Evolutionary conservation across 1,140 invertebrate species (phyloP).

Genomic region (Ephestia elutella): DNA sequence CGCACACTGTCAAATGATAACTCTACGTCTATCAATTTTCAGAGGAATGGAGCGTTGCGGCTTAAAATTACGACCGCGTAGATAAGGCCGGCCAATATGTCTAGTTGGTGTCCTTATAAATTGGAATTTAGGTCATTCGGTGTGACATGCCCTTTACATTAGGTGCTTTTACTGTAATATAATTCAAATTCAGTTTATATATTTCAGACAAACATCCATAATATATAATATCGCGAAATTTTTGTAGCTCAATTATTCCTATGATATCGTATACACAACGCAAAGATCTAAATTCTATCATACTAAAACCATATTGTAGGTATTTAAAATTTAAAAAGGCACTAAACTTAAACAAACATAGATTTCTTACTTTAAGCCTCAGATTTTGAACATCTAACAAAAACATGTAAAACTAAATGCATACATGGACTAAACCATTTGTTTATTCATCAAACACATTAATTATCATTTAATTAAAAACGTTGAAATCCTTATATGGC

Average conservation of each 20-base stretch:
- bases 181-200: too few relatives aligned
- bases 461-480: slow-evolving; percentile 3
- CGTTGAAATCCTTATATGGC: slow-evolving; percentile 7
- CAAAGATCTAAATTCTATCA: too few relatives aligned
- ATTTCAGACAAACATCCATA: too few relatives aligned
- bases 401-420: too few relatives aligned
- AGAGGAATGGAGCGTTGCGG: slow-evolving; percentile 57
- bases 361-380: too few relatives aligned
- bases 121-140: neutral
- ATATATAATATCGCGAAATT: too few relatives aligned
- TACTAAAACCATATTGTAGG: too few relatives aligned
- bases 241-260: too few relatives aligned
- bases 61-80: slow-evolving; percentile 60
- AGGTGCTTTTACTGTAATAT: neutral
- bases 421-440: neutral
- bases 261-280: too few relatives aligned
- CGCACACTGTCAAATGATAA: slow-evolving; percentile 73
- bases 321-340: too few relatives aligned
- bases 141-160: neutral
- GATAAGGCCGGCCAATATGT: slow-evolving; percentile 41
- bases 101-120: slow-evolving; percentile 5
- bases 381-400: too few relatives aligned
- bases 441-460: neutral
- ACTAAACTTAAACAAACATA: too few relatives aligned
- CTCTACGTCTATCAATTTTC: slow-evolving; percentile 67